These are phyloP conservation scores for Andricus grossulariae DNA, from an alignment of 1,140 invertebrate species.

Conservation along the genomic window DNA sequence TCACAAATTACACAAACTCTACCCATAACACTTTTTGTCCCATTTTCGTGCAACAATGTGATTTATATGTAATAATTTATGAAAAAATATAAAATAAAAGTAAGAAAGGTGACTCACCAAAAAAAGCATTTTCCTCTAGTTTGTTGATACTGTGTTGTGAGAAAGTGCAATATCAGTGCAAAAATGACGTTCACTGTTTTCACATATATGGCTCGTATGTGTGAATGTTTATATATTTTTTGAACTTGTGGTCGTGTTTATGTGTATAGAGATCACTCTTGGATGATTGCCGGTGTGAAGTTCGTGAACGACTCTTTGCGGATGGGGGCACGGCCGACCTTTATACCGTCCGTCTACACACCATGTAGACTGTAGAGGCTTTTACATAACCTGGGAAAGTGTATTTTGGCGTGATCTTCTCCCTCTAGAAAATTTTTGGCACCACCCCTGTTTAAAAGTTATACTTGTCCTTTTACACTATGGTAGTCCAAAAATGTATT, in stretches of 20 bases:
- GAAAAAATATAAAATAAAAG: too few species aligned
- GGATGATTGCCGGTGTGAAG: constrained; percentile 67
- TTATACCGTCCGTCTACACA: constrained; percentile 68
- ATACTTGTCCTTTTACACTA: too few species aligned
- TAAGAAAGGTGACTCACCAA: constrained; percentile 24
- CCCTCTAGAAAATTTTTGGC: constrained; percentile 38
- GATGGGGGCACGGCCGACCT: constrained; percentile 70
- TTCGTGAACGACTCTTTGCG: constrained; percentile 71
- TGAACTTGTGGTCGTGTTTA: constrained; percentile 18
- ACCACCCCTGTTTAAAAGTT: neutral
- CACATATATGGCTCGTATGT: constrained; percentile 11
- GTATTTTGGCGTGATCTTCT: constrained; percentile 62
- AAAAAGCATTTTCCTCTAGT: neutral
- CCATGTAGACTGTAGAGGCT: constrained; percentile 37
- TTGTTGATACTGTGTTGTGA: constrained; percentile 31
- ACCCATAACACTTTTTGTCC: too few species aligned
- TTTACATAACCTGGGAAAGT: constrained; percentile 71
- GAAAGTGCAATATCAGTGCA: constrained; percentile 39
- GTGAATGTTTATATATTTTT: constrained; percentile 6
- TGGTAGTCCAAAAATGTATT: too few species aligned
- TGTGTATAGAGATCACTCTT: constrained; percentile 23
- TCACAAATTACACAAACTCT: too few species aligned
- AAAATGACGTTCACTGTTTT: constrained; percentile 13
- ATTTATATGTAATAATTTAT: too few species aligned
- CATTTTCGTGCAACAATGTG: too few species aligned